phyloP scores from a whole-genome alignment of 2,797 vertebrate species.

The Myotis vivesi region DNA sequence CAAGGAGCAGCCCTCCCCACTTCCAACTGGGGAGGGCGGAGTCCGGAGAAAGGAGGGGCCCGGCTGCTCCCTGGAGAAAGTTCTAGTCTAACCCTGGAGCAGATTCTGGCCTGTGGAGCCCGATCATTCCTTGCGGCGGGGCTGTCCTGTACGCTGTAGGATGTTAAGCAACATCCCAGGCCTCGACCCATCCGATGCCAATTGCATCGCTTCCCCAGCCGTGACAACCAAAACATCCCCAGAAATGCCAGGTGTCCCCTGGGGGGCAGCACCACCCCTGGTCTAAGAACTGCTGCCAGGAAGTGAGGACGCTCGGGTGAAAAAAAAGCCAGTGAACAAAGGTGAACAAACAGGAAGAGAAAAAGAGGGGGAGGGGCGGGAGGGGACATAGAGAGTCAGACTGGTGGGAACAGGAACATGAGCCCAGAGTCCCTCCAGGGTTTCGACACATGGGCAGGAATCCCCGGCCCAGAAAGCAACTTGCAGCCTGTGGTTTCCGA shows the following conservation, averaged over 20 bases:
- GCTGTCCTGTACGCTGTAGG: fast-evolving
- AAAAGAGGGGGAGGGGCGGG: background rate
- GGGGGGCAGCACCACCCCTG: background rate
- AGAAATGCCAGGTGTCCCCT: background rate
- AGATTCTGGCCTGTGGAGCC: background rate
- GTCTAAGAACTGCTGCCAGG: background rate
- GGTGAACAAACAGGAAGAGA: background rate
- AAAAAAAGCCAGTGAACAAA: background rate
- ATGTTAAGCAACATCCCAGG: fast-evolving
- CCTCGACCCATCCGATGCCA: background rate
- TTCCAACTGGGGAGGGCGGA: background rate
- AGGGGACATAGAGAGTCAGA: fast-evolving
- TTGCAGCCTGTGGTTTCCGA: background rate
- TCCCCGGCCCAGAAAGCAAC: background rate
- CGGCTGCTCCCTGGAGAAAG: background rate
- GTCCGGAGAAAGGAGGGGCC: background rate
- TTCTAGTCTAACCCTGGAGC: too few relatives aligned
- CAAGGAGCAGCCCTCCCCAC: fast-evolving
- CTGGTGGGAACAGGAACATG: fast-evolving
- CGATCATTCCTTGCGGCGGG: fast-evolving
- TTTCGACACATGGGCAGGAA: background rate
- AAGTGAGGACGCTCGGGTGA: background rate
- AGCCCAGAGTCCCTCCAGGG: background rate
- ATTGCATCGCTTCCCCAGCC: background rate
- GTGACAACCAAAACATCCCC: background rate